These are phyloP conservation scores for Drosophila eugracilis DNA, from an alignment of 1,140 invertebrate genomes.

Conservation along the genomic window DNA sequence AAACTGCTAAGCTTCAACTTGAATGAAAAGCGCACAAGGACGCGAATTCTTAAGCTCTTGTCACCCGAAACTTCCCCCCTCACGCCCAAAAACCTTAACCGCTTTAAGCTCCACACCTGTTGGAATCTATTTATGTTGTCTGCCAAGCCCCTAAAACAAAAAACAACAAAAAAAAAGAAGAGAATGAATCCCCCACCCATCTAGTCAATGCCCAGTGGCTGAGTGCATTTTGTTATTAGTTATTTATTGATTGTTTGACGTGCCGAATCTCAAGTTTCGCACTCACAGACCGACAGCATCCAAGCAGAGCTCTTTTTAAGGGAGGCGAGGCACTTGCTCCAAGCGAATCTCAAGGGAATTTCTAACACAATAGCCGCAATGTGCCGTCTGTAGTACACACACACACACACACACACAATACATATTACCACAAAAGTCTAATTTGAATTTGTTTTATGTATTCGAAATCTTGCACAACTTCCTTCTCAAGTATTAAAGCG, in stretches of 20 bases:
- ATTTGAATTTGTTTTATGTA: constrained; percentile 54
- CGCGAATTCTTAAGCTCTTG: constrained; percentile 9
- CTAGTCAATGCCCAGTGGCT: constrained; percentile 76
- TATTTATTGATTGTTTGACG: constrained; percentile 73
- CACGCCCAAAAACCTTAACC: background rate
- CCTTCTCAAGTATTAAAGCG: constrained; percentile 84
- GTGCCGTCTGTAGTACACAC: constrained; percentile 53
- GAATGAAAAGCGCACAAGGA: constrained; percentile 5
- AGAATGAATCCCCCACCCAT: constrained; percentile 28
- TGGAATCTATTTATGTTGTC: constrained; percentile 52
- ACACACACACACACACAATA: constrained; percentile 19
- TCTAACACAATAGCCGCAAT: constrained; percentile 63
- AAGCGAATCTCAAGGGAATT: constrained; percentile 78
- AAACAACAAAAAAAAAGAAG: constrained; percentile 2
- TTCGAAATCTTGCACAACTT: constrained; percentile 77
- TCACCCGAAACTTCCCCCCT: constrained; percentile 7
- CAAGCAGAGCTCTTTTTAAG: constrained; percentile 29
- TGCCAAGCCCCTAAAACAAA: constrained; percentile 45
- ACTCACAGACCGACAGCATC: constrained; percentile 52
- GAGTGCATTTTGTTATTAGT: constrained; percentile 80
- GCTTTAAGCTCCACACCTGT: constrained; percentile 23
- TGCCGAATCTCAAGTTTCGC: constrained; percentile 78
- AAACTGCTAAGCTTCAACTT: constrained; percentile 26
- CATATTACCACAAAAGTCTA: constrained; percentile 36
- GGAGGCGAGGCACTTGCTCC: constrained; percentile 59